Conservation (phyloP, 2,113 vertebrate species). For the Bubalus kerabau region DNA sequence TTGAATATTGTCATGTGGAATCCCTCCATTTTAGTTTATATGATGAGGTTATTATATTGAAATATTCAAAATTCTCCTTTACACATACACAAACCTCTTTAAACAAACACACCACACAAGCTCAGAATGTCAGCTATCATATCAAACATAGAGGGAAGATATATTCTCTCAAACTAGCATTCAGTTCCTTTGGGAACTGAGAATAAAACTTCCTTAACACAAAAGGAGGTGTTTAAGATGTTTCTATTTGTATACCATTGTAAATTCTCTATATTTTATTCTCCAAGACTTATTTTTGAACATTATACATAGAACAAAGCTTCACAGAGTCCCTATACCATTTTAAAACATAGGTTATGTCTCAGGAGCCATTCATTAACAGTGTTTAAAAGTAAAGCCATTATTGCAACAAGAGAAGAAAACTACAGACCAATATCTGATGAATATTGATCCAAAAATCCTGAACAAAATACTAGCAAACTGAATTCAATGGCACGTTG, state of each 20-base stretch:
- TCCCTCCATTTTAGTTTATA: neutral
- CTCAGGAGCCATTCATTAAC: neutral
- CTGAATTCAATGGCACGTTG: neutral
- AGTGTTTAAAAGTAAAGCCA: neutral
- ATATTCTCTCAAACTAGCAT: neutral
- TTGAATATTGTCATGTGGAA: neutral
- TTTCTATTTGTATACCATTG: neutral
- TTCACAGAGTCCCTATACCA: neutral
- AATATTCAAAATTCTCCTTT: neutral
- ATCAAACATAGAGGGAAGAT: neutral
- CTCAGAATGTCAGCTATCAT: neutral
- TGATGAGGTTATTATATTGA: neutral
- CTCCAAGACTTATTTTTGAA: neutral
- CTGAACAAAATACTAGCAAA: neutral
- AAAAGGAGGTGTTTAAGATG: neutral
- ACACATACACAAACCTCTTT: neutral
- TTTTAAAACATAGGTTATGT: neutral
- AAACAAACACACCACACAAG: neutral
- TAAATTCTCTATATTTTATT: neutral
- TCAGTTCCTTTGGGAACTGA: neutral
- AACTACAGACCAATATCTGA: neutral
- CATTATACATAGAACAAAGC: neutral
- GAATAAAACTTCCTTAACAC: neutral
- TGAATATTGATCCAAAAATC: neutral
- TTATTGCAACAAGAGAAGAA: neutral